These are phyloP conservation scores for Drosophila pseudotakahashii DNA, from an alignment of 2,888 invertebrate species.

Conservation along the genomic window DNA sequence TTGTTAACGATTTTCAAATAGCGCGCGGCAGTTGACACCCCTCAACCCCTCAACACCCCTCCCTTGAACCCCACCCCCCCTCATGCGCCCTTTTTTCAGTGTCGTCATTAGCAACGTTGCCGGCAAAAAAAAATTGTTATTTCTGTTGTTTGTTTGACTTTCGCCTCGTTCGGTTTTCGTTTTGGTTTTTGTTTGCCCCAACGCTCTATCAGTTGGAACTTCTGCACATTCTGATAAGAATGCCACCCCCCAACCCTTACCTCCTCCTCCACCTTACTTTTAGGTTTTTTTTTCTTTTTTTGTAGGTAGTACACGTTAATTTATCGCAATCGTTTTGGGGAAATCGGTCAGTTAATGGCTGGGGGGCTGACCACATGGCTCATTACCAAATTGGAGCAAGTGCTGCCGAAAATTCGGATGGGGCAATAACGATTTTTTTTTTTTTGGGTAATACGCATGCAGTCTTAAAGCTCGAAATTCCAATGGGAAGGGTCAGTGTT, in stretches of 20 bases:
- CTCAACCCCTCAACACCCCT: too few relatives aligned
- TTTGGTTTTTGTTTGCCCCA: conserved; percentile 38
- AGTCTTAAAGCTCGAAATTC: neutral
- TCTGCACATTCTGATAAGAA: conserved; percentile 49
- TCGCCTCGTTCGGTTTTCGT: conserved; percentile 38
- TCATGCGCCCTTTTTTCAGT: conserved; percentile 7
- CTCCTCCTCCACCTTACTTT: neutral
- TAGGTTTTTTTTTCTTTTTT: neutral
- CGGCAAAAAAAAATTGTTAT: conserved; percentile 39
- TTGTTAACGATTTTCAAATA: conserved; percentile 75
- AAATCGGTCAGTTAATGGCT: conserved; percentile 43
- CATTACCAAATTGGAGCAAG: conserved; percentile 41
- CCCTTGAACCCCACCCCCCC: neutral
- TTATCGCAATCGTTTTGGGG: conserved; percentile 36
- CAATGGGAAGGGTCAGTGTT: conserved; percentile 6
- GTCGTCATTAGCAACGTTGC: conserved; percentile 56
- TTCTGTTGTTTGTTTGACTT: conserved; percentile 49
- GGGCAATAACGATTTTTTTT: neutral
- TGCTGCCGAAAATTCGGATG: neutral
- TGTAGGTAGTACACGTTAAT: conserved; percentile 22
- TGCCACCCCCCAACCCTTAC: neutral
- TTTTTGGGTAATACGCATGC: neutral
- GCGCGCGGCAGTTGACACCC: conserved; percentile 32
- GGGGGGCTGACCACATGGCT: conserved; percentile 41
- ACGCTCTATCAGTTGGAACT: conserved; percentile 35